Evolutionary conservation across 2,888 invertebrate genomes (phyloP), one percentile per base, ranked within the genome.

Genomic region (Petrolisthes cinctipes): DNA sequence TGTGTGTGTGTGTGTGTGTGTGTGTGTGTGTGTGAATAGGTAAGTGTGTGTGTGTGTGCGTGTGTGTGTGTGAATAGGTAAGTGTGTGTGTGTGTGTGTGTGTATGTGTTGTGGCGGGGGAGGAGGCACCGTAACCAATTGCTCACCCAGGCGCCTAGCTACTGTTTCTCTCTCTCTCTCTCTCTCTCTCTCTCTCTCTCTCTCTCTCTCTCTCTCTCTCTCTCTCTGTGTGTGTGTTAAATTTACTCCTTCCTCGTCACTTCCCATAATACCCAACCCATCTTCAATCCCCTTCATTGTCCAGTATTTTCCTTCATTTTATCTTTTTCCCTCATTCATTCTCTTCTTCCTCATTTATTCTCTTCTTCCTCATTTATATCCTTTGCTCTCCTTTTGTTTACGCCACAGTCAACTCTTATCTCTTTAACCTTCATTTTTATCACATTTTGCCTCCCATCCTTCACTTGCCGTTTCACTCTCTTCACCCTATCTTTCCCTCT

Each of bases 91-190:
- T 17, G 75, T 81, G 86, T 23, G 82, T 82, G 82, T 82, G 53
- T 82, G 53, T 82, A n/a, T 82, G n/a, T 17, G 61, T 14, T 14
- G 83, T 23, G 56, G 73, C 56, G 66, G 83, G 75, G n/a, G 86
- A 73, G 86, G 86, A 78, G 83, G 51, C 37, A 68, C 86, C 86
- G 80, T 83, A 80, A 80, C 86, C 78, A 86, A 86, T 86, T 83
- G 86, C 79, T 86, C 86, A 86, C 79, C 73, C 83, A 79, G 6
- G 83, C 83, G 86, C 71, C 51, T 56, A 54, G 86, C 86, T 83
- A 80, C 86, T 66, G 86, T 86, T 56, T 83, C 57, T 73, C 66
- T 9, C 66, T 4, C 5, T 51, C 53, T 37, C n/a, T 61, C 56
- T 51, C 17, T 53, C n/a, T 17, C 73, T 53, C 53, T 71, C 14